phyloP scores from a whole-genome alignment of 2,888 invertebrate genomes.

The Hirtodrosophila histrioides region DNA sequence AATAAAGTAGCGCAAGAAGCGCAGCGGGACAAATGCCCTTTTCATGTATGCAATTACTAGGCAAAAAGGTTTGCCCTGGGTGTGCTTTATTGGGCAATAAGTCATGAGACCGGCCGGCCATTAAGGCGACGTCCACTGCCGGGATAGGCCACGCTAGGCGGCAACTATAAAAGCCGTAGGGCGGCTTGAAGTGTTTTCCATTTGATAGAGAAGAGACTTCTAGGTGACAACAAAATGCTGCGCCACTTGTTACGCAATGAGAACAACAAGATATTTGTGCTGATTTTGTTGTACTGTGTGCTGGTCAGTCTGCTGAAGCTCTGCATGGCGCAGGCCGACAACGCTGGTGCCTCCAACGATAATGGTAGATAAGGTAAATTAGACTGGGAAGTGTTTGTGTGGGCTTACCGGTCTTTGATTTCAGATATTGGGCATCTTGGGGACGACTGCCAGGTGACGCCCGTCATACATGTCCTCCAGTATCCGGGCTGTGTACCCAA shows the following conservation, averaged over 20 bases:
- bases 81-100: conserved; percentile 70
- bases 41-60: conserved; percentile 75
- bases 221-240: conserved; percentile 56
- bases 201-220: conserved; percentile 30
- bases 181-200: conserved; percentile 45
- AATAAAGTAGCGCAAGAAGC: conserved; percentile 38
- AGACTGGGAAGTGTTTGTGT: neutral
- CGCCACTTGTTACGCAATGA: conserved; percentile 57
- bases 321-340: conserved; percentile 64
- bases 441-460: conserved; percentile 95
- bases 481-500: conserved; percentile 96
- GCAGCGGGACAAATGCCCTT: conserved; percentile 71
- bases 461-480: conserved; percentile 95
- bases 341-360: conserved; percentile 52
- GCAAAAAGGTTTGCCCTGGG: conserved; percentile 61
- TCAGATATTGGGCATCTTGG: conserved; percentile 82
- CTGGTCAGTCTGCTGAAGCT: conserved; percentile 60
- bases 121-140: conserved; percentile 45
- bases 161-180: conserved; percentile 55
- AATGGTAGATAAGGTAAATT: conserved; percentile 62
- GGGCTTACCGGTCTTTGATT: conserved; percentile 2
- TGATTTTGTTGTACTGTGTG: conserved; percentile 66
- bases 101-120: conserved; percentile 54
- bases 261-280: conserved; percentile 59
- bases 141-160: conserved; percentile 8